Evolutionary conservation across 2,888 invertebrate genomes (phyloP).

Genomic region (Chaitophorus viminalis): DNA sequence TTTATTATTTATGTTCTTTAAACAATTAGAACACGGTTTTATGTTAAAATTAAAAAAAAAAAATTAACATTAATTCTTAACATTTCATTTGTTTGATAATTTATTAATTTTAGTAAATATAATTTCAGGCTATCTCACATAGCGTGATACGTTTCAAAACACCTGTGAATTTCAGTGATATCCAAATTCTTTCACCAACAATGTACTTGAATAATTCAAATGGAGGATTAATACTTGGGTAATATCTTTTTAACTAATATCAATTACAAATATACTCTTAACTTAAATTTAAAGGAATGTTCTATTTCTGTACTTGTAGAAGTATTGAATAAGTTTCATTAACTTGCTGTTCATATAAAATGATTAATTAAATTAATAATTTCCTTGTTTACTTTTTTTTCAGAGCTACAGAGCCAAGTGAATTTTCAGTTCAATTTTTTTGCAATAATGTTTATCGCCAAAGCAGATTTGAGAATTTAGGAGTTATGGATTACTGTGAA

Average conservation of each 20-base stretch:
- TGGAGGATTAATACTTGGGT: constrained; percentile 23
- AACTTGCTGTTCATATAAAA: no score
- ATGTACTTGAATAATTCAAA: neutral
- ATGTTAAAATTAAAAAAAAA: no score
- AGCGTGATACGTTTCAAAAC: neutral
- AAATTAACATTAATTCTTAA: no score
- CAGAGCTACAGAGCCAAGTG: neutral
- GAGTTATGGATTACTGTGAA: neutral
- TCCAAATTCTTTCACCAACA: constrained; percentile 36
- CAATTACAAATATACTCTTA: no score
- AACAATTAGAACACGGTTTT: no score
- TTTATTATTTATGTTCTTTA: neutral
- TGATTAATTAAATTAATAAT: neutral
- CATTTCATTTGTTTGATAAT: neutral
- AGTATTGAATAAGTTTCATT: no score
- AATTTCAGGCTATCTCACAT: neutral
- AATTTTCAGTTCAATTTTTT: constrained; percentile 3
- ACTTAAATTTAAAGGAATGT: no score
- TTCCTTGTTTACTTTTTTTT: neutral
- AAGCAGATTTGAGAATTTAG: neutral
- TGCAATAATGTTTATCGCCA: neutral
- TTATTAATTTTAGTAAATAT: neutral
- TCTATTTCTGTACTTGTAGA: no score
- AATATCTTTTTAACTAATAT: no score
- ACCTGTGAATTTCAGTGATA: constrained; percentile 40